Evolutionary conservation across 2,113 vertebrate genomes (phyloP).

Genomic region (Hiodon tergisus): DNA sequence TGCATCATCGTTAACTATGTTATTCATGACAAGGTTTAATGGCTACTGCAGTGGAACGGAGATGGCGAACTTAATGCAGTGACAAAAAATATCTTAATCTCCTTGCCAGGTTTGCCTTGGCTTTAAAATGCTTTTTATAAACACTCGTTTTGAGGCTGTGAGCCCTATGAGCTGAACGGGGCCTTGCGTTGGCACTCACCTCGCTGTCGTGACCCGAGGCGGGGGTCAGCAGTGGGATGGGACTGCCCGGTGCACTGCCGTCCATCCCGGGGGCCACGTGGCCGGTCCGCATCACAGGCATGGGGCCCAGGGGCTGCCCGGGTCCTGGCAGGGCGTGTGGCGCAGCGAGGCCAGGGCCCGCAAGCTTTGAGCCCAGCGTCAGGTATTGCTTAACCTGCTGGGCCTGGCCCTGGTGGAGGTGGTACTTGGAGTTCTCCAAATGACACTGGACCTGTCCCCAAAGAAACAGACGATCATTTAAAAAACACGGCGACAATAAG

Average conservation of each 20-base stretch:
- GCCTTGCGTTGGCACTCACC: conserved; percentile 52
- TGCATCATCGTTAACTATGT: conserved; percentile 21
- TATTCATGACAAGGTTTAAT: conserved; percentile 42
- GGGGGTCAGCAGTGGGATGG: conserved; percentile 69
- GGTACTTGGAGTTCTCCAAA: conserved; percentile 82
- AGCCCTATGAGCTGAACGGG: conserved; percentile 34
- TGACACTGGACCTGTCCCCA: conserved; percentile 76
- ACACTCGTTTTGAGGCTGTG: background rate
- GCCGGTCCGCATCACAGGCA: conserved; percentile 66
- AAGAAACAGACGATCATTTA: background rate
- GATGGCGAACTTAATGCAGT: conserved; percentile 41
- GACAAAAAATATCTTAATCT: conserved; percentile 16
- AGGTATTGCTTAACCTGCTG: conserved; percentile 86
- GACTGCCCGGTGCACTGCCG: conserved; percentile 59
- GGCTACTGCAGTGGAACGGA: conserved; percentile 11
- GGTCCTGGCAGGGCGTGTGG: conserved; percentile 55
- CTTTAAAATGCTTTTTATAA: too few species aligned
- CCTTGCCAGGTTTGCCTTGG: too few species aligned
- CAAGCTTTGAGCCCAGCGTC: conserved; percentile 76
- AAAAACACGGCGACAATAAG: too few species aligned
- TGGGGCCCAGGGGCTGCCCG: conserved; percentile 56
- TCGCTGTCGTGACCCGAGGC: conserved; percentile 65
- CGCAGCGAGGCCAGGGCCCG: conserved; percentile 58
- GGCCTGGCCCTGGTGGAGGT: conserved; percentile 75
- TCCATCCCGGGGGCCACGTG: conserved; percentile 62